phyloP scores from a whole-genome alignment of 2,113 vertebrate species.

The Lepus americanus region DNA sequence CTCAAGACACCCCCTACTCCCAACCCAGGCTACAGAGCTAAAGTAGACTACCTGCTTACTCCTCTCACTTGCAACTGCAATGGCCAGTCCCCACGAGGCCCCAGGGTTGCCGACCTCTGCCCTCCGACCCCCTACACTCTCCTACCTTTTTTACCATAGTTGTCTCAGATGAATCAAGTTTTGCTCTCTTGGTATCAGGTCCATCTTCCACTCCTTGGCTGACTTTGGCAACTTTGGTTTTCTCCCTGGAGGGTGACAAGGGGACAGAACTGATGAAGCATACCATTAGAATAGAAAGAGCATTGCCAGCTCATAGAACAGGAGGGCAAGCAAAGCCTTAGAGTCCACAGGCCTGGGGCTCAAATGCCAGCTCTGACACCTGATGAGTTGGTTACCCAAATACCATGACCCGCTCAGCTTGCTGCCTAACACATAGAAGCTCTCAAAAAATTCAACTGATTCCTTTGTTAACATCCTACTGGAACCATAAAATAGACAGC shows the following conservation, averaged over 20 bases:
- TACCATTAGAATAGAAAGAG: neutral
- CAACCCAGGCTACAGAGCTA: too few species aligned
- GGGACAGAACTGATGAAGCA: neutral
- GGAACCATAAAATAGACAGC: neutral
- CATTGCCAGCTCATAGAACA: neutral
- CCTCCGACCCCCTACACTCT: accelerated
- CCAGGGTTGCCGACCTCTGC: neutral
- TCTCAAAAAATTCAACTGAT: neutral
- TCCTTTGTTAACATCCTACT: neutral
- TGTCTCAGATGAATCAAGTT: slow-evolving; percentile 92
- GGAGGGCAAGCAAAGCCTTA: neutral
- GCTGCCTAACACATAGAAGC: neutral
- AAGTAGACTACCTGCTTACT: neutral
- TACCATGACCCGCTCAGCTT: neutral
- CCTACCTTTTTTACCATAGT: slow-evolving; percentile 96
- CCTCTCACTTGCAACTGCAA: neutral
- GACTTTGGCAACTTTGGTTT: slow-evolving; percentile 91
- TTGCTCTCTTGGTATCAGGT: slow-evolving; percentile 93
- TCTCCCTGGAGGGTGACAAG: slow-evolving; percentile 90
- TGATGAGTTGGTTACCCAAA: neutral
- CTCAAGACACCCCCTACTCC: neutral
- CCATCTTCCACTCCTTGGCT: slow-evolving; percentile 89
- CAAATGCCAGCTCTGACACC: neutral
- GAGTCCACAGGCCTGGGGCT: neutral
- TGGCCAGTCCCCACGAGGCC: neutral